These are phyloP conservation scores for Platalea minor DNA, from an alignment of 2,797 vertebrate genomes.

Conservation along the genomic window DNA sequence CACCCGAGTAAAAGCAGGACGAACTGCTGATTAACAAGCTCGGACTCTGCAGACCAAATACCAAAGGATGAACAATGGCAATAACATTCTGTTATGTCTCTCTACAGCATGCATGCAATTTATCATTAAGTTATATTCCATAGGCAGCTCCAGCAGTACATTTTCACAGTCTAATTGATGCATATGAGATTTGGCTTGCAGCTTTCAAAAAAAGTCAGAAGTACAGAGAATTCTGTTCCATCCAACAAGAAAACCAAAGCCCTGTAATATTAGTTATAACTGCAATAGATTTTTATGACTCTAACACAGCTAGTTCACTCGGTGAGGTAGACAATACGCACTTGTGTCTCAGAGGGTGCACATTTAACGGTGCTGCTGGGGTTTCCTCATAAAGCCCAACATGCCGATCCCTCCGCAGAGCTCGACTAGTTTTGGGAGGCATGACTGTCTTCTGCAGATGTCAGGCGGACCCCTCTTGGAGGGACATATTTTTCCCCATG, in stretches of 20 bases:
- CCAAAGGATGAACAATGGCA: constrained; percentile 33
- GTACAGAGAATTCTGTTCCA: neutral
- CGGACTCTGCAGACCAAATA: constrained; percentile 7
- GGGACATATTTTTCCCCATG: neutral
- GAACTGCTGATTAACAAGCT: constrained; percentile 23
- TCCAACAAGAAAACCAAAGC: neutral
- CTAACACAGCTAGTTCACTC: neutral
- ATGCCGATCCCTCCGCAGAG: neutral
- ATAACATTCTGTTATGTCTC: constrained; percentile 16
- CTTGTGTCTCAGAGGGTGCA: neutral
- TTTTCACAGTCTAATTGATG: constrained; percentile 1
- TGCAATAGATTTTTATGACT: neutral
- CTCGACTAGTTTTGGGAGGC: neutral
- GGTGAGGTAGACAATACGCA: neutral
- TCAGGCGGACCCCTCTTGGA: neutral
- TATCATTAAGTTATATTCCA: constrained; percentile 7
- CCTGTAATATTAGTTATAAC: neutral
- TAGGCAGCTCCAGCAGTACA: neutral
- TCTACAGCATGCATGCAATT: neutral
- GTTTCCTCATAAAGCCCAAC: neutral
- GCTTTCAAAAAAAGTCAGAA: neutral
- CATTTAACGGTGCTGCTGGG: neutral
- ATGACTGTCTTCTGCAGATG: neutral
- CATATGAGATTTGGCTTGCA: neutral
- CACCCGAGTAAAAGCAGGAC: neutral